Evolutionary conservation across 2,888 invertebrate genomes (phyloP).

Genomic region (Azorinus chamasolen): DNA sequence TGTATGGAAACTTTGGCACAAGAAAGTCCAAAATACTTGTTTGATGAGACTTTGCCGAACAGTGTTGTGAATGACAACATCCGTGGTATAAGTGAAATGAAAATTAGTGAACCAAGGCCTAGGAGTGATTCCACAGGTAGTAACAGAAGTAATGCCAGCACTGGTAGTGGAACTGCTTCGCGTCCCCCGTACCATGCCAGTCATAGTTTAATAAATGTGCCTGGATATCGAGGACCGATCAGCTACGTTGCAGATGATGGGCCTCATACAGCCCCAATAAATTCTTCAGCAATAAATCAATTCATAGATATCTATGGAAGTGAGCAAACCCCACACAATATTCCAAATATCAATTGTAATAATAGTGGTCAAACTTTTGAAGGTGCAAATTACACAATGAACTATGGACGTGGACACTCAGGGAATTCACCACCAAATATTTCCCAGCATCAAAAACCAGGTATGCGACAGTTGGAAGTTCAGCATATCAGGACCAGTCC

Average conservation of each 20-base stretch:
- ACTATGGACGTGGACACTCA: conserved; percentile 38
- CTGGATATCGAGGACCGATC: conserved; percentile 63
- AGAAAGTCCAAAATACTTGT: conserved; percentile 74
- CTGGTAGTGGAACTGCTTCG: conserved; percentile 59
- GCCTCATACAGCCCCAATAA: conserved; percentile 55
- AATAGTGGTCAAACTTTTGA: conserved; percentile 29
- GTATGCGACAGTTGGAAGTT: conserved; percentile 57
- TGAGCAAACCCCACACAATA: conserved; percentile 27
- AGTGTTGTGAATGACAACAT: conserved; percentile 38
- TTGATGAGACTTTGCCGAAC: conserved; percentile 45
- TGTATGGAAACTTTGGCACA: conserved; percentile 77
- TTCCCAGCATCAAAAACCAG: conserved; percentile 32
- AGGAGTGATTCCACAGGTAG: conserved; percentile 73
- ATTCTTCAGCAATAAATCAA: conserved; percentile 64
- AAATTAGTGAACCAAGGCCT: conserved; percentile 50
- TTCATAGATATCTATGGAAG: conserved; percentile 50
- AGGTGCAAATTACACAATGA: conserved; percentile 6
- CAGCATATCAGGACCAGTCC: conserved; percentile 54
- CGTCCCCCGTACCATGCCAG: conserved; percentile 51
- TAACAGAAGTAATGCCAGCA: conserved; percentile 70
- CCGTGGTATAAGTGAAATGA: conserved; percentile 48
- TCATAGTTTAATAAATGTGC: conserved; percentile 55
- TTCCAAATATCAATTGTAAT: conserved; percentile 63
- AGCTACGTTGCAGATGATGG: conserved; percentile 27
- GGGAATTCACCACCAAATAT: conserved; percentile 42